A percentile compares a stretch with the other conserved stretches of the same genome.
These are phyloP conservation scores for Holacanthella duospinosa DNA, from an alignment of 2,888 invertebrate species.

Conservation along the genomic window DNA sequence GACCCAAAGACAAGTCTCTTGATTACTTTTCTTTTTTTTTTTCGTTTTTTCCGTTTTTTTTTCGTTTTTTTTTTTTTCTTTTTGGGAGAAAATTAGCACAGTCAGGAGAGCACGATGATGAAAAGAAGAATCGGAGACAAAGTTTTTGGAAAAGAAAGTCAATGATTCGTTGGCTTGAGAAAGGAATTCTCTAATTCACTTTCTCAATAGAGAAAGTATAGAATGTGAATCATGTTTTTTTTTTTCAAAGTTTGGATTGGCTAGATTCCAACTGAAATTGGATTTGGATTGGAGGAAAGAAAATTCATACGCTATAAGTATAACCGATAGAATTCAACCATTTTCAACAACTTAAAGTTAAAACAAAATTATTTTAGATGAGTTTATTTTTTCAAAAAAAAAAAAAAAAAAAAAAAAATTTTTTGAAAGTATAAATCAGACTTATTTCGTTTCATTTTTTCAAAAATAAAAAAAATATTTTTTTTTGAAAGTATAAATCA, in stretches of 20 bases:
- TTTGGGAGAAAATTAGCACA: constrained; percentile 20
- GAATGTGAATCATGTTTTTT: background rate
- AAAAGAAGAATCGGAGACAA: constrained; percentile 6
- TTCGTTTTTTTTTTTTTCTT: constrained; percentile 9
- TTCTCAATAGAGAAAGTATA: background rate
- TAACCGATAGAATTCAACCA: too few relatives aligned
- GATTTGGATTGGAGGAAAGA: background rate
- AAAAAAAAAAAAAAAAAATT: too few relatives aligned
- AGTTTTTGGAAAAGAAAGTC: background rate
- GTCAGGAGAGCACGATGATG: constrained; percentile 25
- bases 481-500: too few relatives aligned
- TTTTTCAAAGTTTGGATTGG: background rate
- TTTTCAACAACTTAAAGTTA: too few relatives aligned
- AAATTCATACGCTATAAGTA: too few relatives aligned
- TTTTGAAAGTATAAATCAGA: too few relatives aligned
- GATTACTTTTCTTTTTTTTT: background rate
- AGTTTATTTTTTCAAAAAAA: too few relatives aligned
- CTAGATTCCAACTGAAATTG: background rate
- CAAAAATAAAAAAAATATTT: too few relatives aligned
- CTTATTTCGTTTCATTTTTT: too few relatives aligned
- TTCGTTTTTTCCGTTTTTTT: too few relatives aligned
- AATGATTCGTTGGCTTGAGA: background rate
- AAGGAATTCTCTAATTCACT: constrained; percentile 5
- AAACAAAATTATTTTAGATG: too few relatives aligned
- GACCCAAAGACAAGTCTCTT: background rate